Evolutionary conservation across 2,113 vertebrate species (phyloP).

Genomic region (Andinoacara biseriatus): DNA sequence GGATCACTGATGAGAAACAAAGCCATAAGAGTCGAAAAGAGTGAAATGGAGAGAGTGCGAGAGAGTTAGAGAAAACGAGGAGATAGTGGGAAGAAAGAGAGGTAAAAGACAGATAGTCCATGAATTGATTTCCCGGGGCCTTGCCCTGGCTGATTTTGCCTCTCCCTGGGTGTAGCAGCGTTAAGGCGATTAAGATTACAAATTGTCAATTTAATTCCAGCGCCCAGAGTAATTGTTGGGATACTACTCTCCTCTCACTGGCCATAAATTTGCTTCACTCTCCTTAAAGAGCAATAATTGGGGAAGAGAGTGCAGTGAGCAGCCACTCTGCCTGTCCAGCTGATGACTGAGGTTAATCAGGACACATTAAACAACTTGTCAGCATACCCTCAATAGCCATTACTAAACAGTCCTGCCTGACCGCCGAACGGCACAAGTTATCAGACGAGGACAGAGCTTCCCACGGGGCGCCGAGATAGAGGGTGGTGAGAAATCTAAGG

Average conservation of each 20-base stretch:
- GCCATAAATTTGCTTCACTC: slow-evolving; percentile 65
- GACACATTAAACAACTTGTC: slow-evolving; percentile 61
- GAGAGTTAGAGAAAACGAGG: neutral
- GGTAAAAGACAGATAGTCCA: slow-evolving; percentile 24
- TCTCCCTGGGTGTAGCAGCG: slow-evolving; percentile 55
- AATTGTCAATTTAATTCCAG: slow-evolving; percentile 77
- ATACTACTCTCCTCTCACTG: slow-evolving; percentile 53
- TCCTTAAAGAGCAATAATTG: slow-evolving; percentile 73
- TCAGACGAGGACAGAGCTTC: slow-evolving; percentile 29
- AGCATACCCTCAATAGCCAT: slow-evolving; percentile 5
- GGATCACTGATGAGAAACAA: slow-evolving; percentile 47
- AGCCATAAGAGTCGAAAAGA: slow-evolving; percentile 21
- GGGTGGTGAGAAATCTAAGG: neutral
- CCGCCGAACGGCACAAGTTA: neutral
- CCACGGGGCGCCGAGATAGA: neutral
- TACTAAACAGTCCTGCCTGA: slow-evolving; percentile 15
- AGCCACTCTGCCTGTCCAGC: slow-evolving; percentile 28
- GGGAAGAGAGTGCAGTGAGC: slow-evolving; percentile 26
- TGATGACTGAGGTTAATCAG: slow-evolving; percentile 61
- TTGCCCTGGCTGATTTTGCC: slow-evolving; percentile 65
- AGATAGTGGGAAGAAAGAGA: neutral
- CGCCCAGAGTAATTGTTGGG: slow-evolving; percentile 66
- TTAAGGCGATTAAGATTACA: slow-evolving; percentile 77
- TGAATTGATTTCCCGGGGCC: slow-evolving; percentile 72
- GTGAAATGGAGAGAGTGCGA: slow-evolving; percentile 28